These are phyloP conservation scores for Notodonta ziczac DNA, from an alignment of 2,888 invertebrate species.

Conservation along the genomic window DNA sequence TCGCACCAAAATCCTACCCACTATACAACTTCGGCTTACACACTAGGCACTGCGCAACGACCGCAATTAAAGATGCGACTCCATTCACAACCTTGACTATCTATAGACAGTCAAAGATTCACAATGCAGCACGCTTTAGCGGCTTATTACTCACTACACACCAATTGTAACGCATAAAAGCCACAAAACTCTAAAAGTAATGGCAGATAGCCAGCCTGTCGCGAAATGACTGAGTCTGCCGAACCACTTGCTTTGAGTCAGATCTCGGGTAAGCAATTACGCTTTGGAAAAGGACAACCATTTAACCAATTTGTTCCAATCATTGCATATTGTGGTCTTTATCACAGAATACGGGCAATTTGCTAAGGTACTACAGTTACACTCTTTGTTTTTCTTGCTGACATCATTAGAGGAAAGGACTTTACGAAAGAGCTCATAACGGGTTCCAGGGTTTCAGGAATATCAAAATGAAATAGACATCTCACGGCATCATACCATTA, in stretches of 20 bases:
- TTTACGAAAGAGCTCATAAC: too few relatives aligned
- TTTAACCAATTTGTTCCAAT: neutral
- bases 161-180: neutral
- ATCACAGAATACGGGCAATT: neutral
- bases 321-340: constrained; percentile 1
- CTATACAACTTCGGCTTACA: neutral
- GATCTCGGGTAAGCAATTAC: neutral
- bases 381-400: constrained; percentile 4
- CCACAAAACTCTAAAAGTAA: neutral
- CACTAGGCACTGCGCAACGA: neutral
- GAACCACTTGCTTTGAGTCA: neutral
- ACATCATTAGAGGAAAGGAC: too few relatives aligned
- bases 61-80: neutral
- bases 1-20: neutral
- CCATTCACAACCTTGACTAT: neutral
- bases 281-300: constrained; percentile 2
- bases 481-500: too few relatives aligned
- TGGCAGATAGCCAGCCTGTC: neutral
- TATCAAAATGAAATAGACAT: too few relatives aligned
- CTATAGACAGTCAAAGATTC: neutral
- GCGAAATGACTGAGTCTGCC: neutral
- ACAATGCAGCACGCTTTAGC: neutral
- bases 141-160: neutral
- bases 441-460: too few relatives aligned
- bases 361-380: neutral